Conservation (phyloP, 2,113 vertebrate species). For the Clarias macrocephalus region DNA sequence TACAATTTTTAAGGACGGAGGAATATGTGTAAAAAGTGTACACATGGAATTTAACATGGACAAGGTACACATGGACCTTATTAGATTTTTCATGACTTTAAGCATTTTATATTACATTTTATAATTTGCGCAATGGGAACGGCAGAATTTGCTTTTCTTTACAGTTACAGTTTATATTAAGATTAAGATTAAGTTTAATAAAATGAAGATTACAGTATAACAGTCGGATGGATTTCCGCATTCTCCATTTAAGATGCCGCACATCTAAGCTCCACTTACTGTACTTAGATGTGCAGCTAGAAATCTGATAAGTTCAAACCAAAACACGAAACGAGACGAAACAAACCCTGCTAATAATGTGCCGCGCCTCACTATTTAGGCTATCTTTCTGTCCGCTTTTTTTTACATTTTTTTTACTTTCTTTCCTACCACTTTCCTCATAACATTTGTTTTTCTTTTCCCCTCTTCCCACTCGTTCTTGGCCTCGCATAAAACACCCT, state of each 20-base stretch:
- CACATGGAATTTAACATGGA: background rate
- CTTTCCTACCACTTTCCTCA: slow-evolving; percentile 38
- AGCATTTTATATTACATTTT: background rate
- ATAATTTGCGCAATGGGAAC: background rate
- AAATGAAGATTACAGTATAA: background rate
- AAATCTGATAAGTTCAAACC: slow-evolving; percentile 2
- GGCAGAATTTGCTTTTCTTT: background rate
- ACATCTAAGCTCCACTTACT: too few species aligned
- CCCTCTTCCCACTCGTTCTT: slow-evolving; percentile 8
- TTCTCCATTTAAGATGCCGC: too few species aligned
- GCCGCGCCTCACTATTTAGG: background rate
- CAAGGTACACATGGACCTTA: too few species aligned
- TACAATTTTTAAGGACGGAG: background rate
- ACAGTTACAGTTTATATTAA: background rate
- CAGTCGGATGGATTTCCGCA: background rate
- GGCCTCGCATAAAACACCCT: slow-evolving; percentile 26
- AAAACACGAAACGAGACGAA: background rate
- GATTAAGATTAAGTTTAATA: too few species aligned
- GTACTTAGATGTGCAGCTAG: background rate
- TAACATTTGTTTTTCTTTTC: slow-evolving; percentile 46
- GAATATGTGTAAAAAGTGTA: background rate
- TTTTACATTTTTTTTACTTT: slow-evolving; percentile 36
- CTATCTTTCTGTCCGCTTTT: background rate
- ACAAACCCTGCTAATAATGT: slow-evolving; percentile 3
- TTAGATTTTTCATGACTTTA: background rate